A percentile compares a stretch with the other conserved stretches of the same genome.
Conservation (phyloP, 2,888 invertebrate species). For the Macropis europaea region DNA sequence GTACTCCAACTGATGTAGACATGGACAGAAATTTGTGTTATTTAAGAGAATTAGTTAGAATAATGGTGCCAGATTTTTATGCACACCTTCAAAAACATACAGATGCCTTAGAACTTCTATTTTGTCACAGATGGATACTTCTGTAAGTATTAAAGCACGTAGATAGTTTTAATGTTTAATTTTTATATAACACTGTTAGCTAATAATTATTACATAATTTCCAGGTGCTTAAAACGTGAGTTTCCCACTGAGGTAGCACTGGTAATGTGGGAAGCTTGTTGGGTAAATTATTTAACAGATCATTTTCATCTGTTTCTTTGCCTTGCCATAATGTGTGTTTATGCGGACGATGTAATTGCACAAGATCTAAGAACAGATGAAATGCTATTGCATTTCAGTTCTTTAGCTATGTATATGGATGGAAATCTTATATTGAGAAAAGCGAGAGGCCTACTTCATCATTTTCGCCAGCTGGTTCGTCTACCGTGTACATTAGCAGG, state of each 20-base stretch:
- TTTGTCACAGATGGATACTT: constrained; percentile 97
- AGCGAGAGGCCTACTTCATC: constrained; percentile 94
- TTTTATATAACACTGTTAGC: neutral
- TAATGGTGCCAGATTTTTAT: constrained; percentile 96
- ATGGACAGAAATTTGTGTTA: constrained; percentile 96
- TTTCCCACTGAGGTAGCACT: constrained; percentile 94
- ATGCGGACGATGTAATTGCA: constrained; percentile 95
- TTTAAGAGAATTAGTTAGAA: constrained; percentile 91
- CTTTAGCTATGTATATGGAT: constrained; percentile 98
- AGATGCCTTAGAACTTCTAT: constrained; percentile 94
- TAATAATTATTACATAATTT: constrained; percentile 38
- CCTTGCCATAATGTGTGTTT: constrained; percentile 94
- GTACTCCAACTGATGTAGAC: constrained; percentile 95
- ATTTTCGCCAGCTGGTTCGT: constrained; percentile 92
- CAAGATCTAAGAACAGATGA: constrained; percentile 96
- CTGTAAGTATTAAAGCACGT: constrained; percentile 82
- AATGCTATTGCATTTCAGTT: constrained; percentile 96
- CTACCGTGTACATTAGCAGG: constrained; percentile 95
- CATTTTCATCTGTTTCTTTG: constrained; percentile 98
- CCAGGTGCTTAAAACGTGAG: constrained; percentile 95
- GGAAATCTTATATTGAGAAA: constrained; percentile 93
- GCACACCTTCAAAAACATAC: constrained; percentile 90
- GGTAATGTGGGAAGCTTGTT: constrained; percentile 98
- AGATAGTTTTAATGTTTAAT: neutral
- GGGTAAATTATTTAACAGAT: constrained; percentile 97